Base-by-base conservation (phyloP, 64 coral and sea anemone species). In the Montipora capricornis region DNA sequence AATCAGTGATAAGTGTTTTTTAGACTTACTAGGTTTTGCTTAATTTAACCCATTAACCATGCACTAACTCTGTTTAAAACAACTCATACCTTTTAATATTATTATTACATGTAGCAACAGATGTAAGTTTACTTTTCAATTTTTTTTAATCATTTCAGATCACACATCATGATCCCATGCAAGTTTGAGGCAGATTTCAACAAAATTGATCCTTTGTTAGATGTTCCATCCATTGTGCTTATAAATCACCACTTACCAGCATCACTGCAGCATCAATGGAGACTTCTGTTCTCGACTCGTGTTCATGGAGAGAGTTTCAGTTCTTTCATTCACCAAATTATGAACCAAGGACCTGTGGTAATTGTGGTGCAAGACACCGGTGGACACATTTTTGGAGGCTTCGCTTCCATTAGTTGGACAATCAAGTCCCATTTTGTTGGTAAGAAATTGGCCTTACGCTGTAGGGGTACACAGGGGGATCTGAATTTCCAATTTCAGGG, bases 301-400 rank as follows among this genome's bases (percentile, higher is more conserved):
- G 88, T 49, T 52, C 96, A 98, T 93, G 96, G 96, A 16, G 94
- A 98, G 77, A 98, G 96, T 87, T 98, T 98, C 59, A 91, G 89
- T 47, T 89, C 96, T 20, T 93, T 98, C 44, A 75, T 98, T 8
- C 96, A 98, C 73, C 90, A 93, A 49, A 95, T 98, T 5, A 71
- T 75, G 45, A 91, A 98, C 73, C 96, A 98, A 89, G 96, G 96
- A 3, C 96, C 96, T 60, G 75, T 92, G 5, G 0, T 95, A 5
- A 46, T 98, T 20, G 22, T 95, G 11, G 82, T 91, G 17, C 90
- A 73, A 47, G 96, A 98, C 47, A 88, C 52, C 24, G 84, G 84
- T 73, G 94, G 96, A 46, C 75, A 87, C 47, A 1, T 98, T 6
- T 98, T 98, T 98, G 96, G 96, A 75, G 96, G 96, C 44, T 98